Evolutionary conservation across 2,797 vertebrate genomes (phyloP).

Genomic region (Adrianichthys oophorus): DNA sequence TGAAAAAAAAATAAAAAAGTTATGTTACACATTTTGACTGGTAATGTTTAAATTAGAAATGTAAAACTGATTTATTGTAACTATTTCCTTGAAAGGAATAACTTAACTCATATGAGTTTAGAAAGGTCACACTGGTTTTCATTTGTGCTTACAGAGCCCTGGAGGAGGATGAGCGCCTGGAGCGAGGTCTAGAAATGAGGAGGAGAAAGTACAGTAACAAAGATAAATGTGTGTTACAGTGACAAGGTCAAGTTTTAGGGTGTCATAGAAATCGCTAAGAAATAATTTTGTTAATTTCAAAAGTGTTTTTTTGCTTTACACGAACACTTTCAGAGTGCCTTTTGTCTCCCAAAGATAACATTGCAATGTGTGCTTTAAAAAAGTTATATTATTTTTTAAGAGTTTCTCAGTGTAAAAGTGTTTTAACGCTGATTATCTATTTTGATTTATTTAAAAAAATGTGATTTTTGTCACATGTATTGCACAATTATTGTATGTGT

Average conservation of each 20-base stretch:
- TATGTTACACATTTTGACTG: neutral
- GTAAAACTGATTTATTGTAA: neutral
- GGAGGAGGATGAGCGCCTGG: conserved; percentile 87
- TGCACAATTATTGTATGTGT: conserved; percentile 39
- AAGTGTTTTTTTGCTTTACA: too few relatives aligned
- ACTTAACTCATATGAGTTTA: neutral
- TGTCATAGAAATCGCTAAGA: neutral
- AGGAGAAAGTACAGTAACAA: conserved; percentile 84
- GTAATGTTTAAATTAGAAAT: neutral
- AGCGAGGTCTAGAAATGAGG: conserved; percentile 84
- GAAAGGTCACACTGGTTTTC: neutral
- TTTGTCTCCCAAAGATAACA: conserved; percentile 4
- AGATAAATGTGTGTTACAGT: conserved; percentile 86
- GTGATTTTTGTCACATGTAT: conserved; percentile 26
- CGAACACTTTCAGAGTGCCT: conserved; percentile 30
- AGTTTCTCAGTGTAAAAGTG: conserved; percentile 31
- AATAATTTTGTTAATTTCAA: neutral
- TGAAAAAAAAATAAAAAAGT: neutral
- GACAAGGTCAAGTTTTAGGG: conserved; percentile 32
- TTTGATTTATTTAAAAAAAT: conserved; percentile 63
- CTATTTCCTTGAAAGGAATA: neutral
- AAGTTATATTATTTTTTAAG: conserved; percentile 25
- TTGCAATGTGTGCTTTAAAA: conserved; percentile 14
- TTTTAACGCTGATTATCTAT: conserved; percentile 27
- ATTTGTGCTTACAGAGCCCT: conserved; percentile 74